Base-by-base conservation (phyloP, 2,888 invertebrate species). In the Apamea crenata region DNA sequence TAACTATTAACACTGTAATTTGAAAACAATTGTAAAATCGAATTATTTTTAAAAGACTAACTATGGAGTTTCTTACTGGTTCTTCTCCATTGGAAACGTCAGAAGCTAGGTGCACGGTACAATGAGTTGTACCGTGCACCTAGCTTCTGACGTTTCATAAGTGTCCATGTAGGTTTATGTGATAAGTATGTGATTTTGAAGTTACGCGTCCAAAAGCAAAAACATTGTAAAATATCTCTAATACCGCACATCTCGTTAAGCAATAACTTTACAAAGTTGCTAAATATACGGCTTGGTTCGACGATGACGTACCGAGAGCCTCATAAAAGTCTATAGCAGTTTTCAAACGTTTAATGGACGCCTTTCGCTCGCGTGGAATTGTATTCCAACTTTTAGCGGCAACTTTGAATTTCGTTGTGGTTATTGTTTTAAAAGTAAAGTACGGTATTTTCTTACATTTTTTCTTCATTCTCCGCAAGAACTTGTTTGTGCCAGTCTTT, bases 311-410 rank as follows among this genome's bases (percentile, higher is more conserved):
- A 90, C 88, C 80, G 87, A 91, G 89, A 90, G 90, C 88, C 88
- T 92, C 92, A 92, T 93, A 93, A 94, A 94, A 93, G 92, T 92
- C 92, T 88, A 88, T 85, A 91, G 89, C 88, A 91, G 90, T 92
- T 92, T 91, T 90, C 87, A 87, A 91, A 91, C 91, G 90, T 89
- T 91, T 91, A 92, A 93, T 92, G 87, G 91, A 85, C 88, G 91
- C 87, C 88, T 84, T 87, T 86, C 86, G 86, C 89, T 90, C 87
- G 88, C 88, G 80, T 89, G 78, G 87, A 89, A 89, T 89, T 91
- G 87, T 90, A 89, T 89, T 90, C 78, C 84, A 90, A 91, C 90
- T 92, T 91, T 88, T 76, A 88, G 80, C 81, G 56, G 86, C 86
- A 82, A 88, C 88, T 84, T 91, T 88, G 83, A 88, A 86, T 88